phyloP scores from a whole-genome alignment of 2,113 vertebrate genomes.

The Alectura lathami region DNA sequence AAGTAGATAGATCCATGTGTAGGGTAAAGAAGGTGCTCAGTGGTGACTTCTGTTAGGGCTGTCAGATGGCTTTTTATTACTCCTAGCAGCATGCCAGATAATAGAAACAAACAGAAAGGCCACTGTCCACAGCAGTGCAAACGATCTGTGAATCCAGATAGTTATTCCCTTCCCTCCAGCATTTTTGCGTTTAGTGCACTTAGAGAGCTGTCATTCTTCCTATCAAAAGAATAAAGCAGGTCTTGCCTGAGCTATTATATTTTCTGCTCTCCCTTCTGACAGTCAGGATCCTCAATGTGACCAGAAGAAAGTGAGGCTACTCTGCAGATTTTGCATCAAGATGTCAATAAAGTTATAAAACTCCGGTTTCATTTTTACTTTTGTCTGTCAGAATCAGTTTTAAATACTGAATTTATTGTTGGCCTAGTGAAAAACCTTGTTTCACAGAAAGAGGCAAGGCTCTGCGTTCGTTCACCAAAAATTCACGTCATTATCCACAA shows the following conservation, averaged over 20 bases:
- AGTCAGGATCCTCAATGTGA: background rate
- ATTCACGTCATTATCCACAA: background rate
- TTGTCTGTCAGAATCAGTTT: background rate
- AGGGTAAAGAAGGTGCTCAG: background rate
- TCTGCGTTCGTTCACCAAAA: background rate
- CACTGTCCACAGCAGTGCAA: background rate
- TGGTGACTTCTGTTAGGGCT: background rate
- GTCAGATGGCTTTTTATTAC: background rate
- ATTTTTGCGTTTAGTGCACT: background rate
- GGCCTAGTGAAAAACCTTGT: background rate
- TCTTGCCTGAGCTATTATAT: background rate
- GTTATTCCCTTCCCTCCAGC: background rate
- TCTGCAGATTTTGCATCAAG: background rate
- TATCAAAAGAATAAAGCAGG: background rate
- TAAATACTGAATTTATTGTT: background rate
- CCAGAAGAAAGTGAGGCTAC: background rate
- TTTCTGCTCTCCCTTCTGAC: background rate
- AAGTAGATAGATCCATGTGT: background rate
- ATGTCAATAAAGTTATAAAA: background rate
- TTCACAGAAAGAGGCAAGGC: background rate
- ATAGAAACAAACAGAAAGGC: background rate
- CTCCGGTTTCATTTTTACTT: background rate
- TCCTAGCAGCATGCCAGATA: background rate
- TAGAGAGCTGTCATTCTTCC: background rate
- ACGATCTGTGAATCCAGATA: background rate